Percentiles rank a stretch among this genome's conserved stretches.
Evolutionary conservation across 1,140 invertebrate genomes (phyloP).

Genomic region (Drosophila equinoxialis): DNA sequence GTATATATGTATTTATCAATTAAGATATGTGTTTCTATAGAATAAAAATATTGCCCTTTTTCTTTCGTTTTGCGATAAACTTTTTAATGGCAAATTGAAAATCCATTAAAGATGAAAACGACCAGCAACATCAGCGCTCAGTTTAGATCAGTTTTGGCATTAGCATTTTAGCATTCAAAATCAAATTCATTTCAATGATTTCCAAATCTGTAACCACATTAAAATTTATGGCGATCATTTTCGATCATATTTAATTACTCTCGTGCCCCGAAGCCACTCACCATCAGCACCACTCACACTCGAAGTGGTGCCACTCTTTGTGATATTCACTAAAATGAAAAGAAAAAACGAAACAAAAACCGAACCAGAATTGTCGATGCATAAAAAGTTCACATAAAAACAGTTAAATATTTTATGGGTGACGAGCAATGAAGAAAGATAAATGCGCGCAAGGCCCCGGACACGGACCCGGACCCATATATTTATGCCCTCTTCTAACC

Average conservation of each 20-base stretch:
- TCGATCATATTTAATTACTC: conserved; percentile 11
- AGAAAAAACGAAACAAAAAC: not conserved
- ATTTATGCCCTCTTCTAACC: not conserved
- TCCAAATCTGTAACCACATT: conserved; percentile 7
- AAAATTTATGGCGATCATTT: conserved; percentile 11
- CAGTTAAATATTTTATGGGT: conserved; percentile 61
- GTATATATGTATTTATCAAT: no score
- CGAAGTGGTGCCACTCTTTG: no score
- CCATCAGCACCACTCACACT: no score
- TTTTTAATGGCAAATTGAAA: conserved; percentile 6
- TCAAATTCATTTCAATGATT: conserved; percentile 6
- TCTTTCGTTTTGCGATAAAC: not conserved
- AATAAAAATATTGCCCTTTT: no score
- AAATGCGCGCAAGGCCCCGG: conserved; percentile 37
- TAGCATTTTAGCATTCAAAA: not conserved
- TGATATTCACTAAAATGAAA: no score
- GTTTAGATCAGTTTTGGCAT: no score
- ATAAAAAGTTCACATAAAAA: conserved; percentile 64
- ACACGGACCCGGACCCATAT: not conserved
- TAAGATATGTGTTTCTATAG: no score
- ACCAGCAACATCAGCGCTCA: not conserved
- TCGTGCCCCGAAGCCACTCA: not conserved
- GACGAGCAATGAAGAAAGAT: conserved; percentile 31
- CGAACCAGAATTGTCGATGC: conserved; percentile 16
- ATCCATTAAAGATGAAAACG: not conserved